phyloP scores from a whole-genome alignment of 1,140 invertebrate genomes.

The Rhynchophorus ferrugineus region DNA sequence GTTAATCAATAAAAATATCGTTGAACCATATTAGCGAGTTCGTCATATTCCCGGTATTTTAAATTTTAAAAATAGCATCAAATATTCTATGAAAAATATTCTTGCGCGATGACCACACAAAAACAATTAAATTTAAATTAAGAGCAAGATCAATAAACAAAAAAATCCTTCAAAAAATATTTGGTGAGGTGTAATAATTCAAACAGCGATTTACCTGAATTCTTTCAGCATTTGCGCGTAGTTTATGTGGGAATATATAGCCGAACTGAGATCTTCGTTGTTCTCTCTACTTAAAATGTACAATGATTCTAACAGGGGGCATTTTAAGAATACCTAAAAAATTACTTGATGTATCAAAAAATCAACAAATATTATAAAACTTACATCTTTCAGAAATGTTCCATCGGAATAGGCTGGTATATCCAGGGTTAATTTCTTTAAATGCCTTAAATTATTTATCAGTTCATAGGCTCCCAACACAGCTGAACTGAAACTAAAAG shows the following conservation, averaged over 20 bases:
- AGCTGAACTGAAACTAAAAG: constrained; percentile 17
- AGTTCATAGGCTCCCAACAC: constrained; percentile 17
- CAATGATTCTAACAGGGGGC: constrained; percentile 9
- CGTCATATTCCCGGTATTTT: no score
- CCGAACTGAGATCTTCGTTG: constrained; percentile 17
- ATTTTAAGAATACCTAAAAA: constrained; percentile 19
- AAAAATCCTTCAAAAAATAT: no score
- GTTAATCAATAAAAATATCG: no score
- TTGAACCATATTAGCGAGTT: no score
- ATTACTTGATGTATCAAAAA: background rate
- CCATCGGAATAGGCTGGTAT: constrained; percentile 15
- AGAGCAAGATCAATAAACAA: no score
- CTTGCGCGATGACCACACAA: no score
- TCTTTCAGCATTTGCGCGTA: constrained; percentile 13
- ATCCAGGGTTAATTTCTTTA: constrained; percentile 12
- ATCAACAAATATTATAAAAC: background rate
- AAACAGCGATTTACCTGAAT: constrained; percentile 15
- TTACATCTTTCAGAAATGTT: constrained; percentile 16
- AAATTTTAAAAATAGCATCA: no score
- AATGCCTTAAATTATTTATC: constrained; percentile 12
- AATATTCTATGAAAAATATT: no score
- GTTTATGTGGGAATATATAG: constrained; percentile 15
- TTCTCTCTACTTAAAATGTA: constrained; percentile 6
- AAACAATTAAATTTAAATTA: no score
- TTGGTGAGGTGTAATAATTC: no score